Percentiles rank a stretch among this genome's conserved stretches.
phyloP scores from a whole-genome alignment of 2,797 vertebrate species.

The Phrynocephalus vlangalii region DNA sequence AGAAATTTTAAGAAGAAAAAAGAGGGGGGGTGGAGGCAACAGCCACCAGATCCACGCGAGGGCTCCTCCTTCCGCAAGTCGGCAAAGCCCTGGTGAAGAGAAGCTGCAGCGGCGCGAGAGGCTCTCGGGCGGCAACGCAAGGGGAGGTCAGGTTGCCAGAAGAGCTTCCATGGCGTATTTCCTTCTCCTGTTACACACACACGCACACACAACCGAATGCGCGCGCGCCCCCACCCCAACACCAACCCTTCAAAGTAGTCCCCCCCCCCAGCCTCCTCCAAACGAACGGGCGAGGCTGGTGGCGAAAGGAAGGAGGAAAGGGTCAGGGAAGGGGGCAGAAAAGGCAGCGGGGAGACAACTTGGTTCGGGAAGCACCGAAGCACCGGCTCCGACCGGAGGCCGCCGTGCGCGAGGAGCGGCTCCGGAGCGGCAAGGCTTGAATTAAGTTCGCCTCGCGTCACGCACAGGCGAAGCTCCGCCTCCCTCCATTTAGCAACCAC shows the following conservation, averaged over 20 bases:
- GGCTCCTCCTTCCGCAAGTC: conserved; percentile 66
- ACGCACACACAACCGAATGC: too few relatives aligned
- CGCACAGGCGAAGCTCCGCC: conserved; percentile 50
- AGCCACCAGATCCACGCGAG: too few relatives aligned
- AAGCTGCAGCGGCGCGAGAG: conserved; percentile 30
- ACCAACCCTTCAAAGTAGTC: conserved; percentile 5
- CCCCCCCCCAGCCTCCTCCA: conserved; percentile 19
- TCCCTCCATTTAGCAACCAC: conserved; percentile 72
- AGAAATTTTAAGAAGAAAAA: background rate
- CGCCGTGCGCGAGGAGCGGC: too few relatives aligned
- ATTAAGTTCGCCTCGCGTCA: conserved; percentile 65
- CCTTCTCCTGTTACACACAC: too few relatives aligned
- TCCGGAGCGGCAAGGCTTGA: conserved; percentile 66
- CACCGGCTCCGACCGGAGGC: conserved; percentile 46
- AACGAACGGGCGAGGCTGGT: too few relatives aligned
- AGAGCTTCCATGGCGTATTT: conserved; percentile 58
- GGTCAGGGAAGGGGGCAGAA: background rate
- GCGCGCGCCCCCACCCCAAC: background rate
- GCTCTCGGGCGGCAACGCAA: conserved; percentile 63
- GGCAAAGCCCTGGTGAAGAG: conserved; percentile 56
- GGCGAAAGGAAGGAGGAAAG: too few relatives aligned
- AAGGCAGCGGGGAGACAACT: background rate
- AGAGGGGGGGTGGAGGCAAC: too few relatives aligned
- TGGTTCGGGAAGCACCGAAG: conserved; percentile 39
- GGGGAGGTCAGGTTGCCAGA: conserved; percentile 68